A percentile compares a stretch with the other conserved stretches of the same genome.
These are phyloP conservation scores for Lepus americanus DNA, from an alignment of 2,113 vertebrate genomes.

Conservation along the genomic window DNA sequence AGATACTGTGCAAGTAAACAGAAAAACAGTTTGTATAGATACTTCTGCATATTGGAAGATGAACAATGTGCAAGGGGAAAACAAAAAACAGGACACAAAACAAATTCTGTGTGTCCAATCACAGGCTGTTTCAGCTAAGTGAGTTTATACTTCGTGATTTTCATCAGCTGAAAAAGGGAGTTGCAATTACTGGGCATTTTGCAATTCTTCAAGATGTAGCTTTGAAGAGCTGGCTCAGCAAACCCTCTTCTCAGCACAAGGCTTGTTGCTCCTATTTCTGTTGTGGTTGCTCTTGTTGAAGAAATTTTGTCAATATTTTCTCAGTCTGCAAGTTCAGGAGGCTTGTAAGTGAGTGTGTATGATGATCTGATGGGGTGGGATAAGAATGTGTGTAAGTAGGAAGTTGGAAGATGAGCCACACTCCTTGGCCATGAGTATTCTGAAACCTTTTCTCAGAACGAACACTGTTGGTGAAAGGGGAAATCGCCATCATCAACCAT, in stretches of 20 bases:
- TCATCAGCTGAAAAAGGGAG: conserved; percentile 19
- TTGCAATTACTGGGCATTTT: conserved; percentile 31
- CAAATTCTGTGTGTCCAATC: not conserved
- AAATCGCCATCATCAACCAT: not conserved
- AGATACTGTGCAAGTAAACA: not conserved
- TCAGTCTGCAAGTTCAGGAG: not conserved
- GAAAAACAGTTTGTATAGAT: not conserved
- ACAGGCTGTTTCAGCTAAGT: not conserved
- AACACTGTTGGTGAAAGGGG: not conserved
- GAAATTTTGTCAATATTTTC: conserved; percentile 45
- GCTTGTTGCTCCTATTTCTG: not conserved
- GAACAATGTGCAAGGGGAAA: conserved; percentile 31
- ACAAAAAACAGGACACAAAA: not conserved
- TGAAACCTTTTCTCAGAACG: conserved; percentile 30
- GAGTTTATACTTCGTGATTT: conserved; percentile 61
- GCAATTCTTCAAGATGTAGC: conserved; percentile 36
- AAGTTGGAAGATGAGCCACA: not conserved
- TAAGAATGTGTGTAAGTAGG: not conserved
- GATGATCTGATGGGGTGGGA: not conserved
- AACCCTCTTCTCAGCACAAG: conserved; percentile 39
- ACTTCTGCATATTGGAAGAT: not conserved
- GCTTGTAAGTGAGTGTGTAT: not conserved
- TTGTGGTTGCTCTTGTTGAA: not conserved
- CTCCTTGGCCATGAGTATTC: not conserved
- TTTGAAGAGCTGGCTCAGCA: conserved; percentile 39